These are phyloP conservation scores for Ptilodon capucinus DNA, from an alignment of 2,888 invertebrate genomes.

Conservation along the genomic window DNA sequence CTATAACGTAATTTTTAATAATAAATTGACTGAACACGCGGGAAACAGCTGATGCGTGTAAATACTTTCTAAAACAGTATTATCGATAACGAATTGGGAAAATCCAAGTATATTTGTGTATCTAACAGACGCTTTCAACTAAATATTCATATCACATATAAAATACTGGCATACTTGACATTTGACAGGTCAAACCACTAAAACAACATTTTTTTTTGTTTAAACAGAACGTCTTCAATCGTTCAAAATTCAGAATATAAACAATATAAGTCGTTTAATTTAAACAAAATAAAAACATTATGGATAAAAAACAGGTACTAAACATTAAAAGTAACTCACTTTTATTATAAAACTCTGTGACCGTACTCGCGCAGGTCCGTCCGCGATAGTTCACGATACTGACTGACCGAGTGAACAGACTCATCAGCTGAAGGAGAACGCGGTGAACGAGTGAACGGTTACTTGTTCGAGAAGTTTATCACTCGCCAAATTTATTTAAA, in stretches of 20 bases:
- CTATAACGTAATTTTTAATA: too few relatives aligned
- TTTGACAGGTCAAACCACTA: not conserved
- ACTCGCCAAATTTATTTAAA: slow-evolving; percentile 8
- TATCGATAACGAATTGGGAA: not conserved
- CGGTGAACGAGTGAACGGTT: slow-evolving; percentile 20
- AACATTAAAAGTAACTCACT: slow-evolving; percentile 30
- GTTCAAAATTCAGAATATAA: not conserved
- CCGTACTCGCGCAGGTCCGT: slow-evolving; percentile 30
- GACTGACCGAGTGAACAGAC: slow-evolving; percentile 21
- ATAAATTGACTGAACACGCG: not conserved
- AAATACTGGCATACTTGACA: not conserved
- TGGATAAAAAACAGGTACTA: not conserved
- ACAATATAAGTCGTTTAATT: not conserved
- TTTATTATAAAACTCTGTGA: slow-evolving; percentile 32
- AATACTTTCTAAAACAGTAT: not conserved
- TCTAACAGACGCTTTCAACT: not conserved
- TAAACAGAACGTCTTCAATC: not conserved
- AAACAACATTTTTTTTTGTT: not conserved
- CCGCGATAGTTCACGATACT: slow-evolving; percentile 30
- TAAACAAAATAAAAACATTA: not conserved
- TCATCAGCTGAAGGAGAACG: slow-evolving; percentile 6
- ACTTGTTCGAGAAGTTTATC: slow-evolving; percentile 20
- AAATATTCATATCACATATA: not conserved
- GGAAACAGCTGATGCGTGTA: not conserved
- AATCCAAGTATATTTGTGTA: not conserved